phyloP scores from a whole-genome alignment of 2,888 invertebrate species.

The Orgyia antiqua region DNA sequence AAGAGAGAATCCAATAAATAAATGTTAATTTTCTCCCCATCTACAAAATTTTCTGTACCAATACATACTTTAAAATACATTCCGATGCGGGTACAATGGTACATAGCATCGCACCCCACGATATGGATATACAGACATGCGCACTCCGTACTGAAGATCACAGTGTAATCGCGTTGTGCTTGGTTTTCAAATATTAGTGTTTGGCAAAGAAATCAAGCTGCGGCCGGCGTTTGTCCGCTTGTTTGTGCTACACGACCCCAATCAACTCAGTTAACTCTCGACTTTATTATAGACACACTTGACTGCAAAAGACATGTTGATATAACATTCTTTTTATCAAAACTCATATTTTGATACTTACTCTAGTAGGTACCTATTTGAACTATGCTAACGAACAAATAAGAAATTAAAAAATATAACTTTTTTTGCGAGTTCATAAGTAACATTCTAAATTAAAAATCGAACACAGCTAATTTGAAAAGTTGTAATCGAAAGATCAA shows the following conservation, averaged over 20 bases:
- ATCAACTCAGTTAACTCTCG: slow-evolving; percentile 35
- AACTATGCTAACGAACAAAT: no score
- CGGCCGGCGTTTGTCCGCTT: slow-evolving; percentile 35
- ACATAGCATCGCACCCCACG: slow-evolving; percentile 4
- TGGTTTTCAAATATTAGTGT: slow-evolving; percentile 72
- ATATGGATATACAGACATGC: slow-evolving; percentile 17
- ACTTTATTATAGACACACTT: slow-evolving; percentile 26
- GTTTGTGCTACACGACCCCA: slow-evolving; percentile 36
- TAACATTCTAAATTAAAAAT: no score
- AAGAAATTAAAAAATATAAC: no score
- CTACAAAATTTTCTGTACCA: slow-evolving; percentile 1
- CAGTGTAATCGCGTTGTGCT: slow-evolving; percentile 51
- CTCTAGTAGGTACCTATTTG: no score
- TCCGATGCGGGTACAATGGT: slow-evolving; percentile 8
- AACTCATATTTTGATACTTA: no score
- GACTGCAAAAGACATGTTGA: no score
- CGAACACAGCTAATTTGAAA: slow-evolving; percentile 7
- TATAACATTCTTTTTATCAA: no score
- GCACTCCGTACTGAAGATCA: slow-evolving; percentile 35
- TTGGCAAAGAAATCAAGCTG: slow-evolving; percentile 70
- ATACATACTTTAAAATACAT: slow-evolving; percentile 5
- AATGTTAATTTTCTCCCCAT: neutral
- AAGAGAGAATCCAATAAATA: no score
- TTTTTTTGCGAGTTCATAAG: no score
- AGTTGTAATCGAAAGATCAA: slow-evolving; percentile 22